phyloP scores from a whole-genome alignment of 1,140 invertebrate genomes.

The Amphibalanus amphitrite region DNA sequence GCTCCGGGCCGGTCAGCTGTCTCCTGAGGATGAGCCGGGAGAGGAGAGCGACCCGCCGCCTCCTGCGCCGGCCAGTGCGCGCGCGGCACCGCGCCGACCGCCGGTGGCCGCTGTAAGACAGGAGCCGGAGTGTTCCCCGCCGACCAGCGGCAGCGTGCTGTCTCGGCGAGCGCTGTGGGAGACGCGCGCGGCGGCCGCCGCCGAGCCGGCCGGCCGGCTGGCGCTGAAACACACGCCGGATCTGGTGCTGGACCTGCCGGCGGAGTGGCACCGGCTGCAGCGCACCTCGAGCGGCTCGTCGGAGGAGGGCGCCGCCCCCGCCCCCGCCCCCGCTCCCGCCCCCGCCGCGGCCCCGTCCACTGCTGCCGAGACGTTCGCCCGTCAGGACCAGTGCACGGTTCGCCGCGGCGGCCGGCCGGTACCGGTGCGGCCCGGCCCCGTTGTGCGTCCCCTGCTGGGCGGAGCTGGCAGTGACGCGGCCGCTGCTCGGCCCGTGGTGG shows the following conservation, averaged over 20 bases:
- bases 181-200: background rate
- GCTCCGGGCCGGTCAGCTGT: background rate
- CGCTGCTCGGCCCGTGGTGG: no score
- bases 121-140: background rate
- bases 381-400: slow-evolving; percentile 60
- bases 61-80: background rate
- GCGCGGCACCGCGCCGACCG: no score
- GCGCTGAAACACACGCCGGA: slow-evolving; percentile 55
- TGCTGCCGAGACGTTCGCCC: slow-evolving; percentile 51
- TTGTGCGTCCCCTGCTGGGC: background rate
- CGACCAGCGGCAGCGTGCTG: background rate
- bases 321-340: no score
- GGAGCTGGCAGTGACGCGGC: no score
- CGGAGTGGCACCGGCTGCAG: slow-evolving; percentile 13
- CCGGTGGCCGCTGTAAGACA: background rate
- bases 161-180: background rate
- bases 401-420: background rate
- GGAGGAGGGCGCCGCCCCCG: background rate
- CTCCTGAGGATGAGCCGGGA: background rate
- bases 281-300: slow-evolving; percentile 15
- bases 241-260: slow-evolving; percentile 65
- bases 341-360: slow-evolving; percentile 28
- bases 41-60: background rate
- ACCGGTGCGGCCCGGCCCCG: background rate
- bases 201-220: background rate